Conservation (phyloP, 2,888 invertebrate genomes). For the Sesia apiformis region DNA sequence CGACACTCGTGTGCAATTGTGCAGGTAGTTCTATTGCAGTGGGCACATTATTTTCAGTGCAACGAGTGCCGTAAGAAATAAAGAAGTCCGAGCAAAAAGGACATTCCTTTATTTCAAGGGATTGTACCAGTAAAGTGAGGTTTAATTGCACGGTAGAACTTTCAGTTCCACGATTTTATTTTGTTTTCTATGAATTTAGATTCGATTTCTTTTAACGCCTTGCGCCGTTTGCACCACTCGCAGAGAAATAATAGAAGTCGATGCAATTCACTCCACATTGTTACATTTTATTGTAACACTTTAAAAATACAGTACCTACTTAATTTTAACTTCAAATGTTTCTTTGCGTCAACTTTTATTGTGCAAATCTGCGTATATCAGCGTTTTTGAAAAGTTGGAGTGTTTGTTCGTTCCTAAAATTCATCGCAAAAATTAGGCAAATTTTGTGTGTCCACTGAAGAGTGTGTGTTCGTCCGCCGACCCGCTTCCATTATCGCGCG, state of each 20-base stretch:
- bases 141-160: conserved; percentile 66
- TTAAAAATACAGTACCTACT: conserved; percentile 27
- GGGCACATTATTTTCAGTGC: conserved; percentile 47
- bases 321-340: conserved; percentile 3
- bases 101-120: conserved; percentile 63
- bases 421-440: too few relatives aligned
- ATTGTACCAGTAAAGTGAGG: conserved; percentile 65
- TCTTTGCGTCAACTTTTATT: too few relatives aligned
- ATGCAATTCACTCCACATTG: conserved; percentile 27
- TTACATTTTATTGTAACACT: conserved; percentile 27
- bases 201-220: conserved; percentile 37
- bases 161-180: conserved; percentile 48
- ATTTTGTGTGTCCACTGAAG: too few relatives aligned
- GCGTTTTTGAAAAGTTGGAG: too few relatives aligned
- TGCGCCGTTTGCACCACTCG: conserved; percentile 10
- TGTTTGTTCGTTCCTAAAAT: too few relatives aligned
- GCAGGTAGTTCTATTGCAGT: conserved; percentile 28
- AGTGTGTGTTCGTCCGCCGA: background rate
- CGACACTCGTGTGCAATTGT: background rate
- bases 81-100: conserved; percentile 41
- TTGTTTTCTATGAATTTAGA: conserved; percentile 55
- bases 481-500: conserved; percentile 19
- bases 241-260: conserved; percentile 33
- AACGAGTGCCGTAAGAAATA: conserved; percentile 28
- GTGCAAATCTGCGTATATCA: too few relatives aligned